Conservation (phyloP, 2,888 invertebrate genomes). For the Clivina fossor region DNA sequence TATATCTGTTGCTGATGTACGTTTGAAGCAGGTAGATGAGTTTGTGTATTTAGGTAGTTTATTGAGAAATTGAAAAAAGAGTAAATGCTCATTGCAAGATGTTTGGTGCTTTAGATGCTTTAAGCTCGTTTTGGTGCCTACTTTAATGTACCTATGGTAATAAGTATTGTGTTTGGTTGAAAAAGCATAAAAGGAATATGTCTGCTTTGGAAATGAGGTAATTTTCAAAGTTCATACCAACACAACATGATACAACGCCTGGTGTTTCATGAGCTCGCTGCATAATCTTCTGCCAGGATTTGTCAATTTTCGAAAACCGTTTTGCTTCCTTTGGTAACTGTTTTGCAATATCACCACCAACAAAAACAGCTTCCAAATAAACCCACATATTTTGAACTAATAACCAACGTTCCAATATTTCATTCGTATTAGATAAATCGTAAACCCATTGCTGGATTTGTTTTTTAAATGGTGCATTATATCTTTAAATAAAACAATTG, state of each 20-base stretch:
- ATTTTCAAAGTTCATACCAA: conserved; percentile 60
- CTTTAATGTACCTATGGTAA: too few relatives aligned
- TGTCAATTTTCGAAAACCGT: conserved; percentile 94
- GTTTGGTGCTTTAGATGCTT: too few relatives aligned
- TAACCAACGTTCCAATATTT: conserved; percentile 94
- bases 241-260: conserved; percentile 94
- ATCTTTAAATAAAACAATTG: conserved; percentile 57
- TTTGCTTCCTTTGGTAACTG: conserved; percentile 94
- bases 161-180: too few relatives aligned
- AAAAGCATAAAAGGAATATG: too few relatives aligned
- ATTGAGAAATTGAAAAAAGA: too few relatives aligned
- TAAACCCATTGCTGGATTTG: conserved; percentile 95
- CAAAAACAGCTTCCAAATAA: conserved; percentile 95
- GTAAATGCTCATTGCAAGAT: too few relatives aligned
- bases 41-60: too few relatives aligned
- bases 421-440: conserved; percentile 93
- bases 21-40: too few relatives aligned
- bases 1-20: too few relatives aligned
- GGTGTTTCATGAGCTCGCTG: conserved; percentile 95
- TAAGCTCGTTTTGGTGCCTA: too few relatives aligned
- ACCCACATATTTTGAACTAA: conserved; percentile 99
- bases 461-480: conserved; percentile 94
- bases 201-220: too few relatives aligned
- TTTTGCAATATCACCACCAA: conserved; percentile 98
- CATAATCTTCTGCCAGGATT: conserved; percentile 98